A percentile compares a stretch with the other conserved stretches of the same genome.
These are phyloP conservation scores for Corythaixoides concolor DNA, from an alignment of 2,113 vertebrate genomes.

Conservation along the genomic window DNA sequence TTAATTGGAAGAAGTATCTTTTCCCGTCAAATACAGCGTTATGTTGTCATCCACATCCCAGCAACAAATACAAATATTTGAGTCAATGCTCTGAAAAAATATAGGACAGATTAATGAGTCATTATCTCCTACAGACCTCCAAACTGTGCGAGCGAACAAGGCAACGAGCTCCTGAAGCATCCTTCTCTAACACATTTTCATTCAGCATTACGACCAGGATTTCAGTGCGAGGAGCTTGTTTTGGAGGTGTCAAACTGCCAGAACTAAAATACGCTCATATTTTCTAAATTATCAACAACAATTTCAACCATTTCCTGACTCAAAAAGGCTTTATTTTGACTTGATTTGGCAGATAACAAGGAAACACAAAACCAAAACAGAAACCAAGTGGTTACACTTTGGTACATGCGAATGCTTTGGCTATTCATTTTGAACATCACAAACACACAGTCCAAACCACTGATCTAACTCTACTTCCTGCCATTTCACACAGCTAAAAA, in stretches of 20 bases:
- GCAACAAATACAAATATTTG: slow-evolving; percentile 14
- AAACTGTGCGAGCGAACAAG: background rate
- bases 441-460: background rate
- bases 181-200: background rate
- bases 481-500: background rate
- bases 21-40: background rate
- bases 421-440: background rate
- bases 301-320: background rate
- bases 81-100: slow-evolving; percentile 5
- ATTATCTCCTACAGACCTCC: background rate
- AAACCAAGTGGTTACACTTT: background rate
- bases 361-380: background rate
- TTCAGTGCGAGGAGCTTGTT: background rate
- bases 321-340: background rate
- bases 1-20: slow-evolving; percentile 5
- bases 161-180: background rate
- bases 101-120: background rate
- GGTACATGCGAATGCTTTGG: fast-evolving
- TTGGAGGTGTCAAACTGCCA: background rate
- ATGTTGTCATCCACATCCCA: background rate
- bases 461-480: background rate
- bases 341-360: background rate
- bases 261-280: background rate
- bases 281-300: background rate
- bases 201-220: background rate